phyloP scores from a whole-genome alignment of 2,888 invertebrate species.

The Melipona beecheii region DNA sequence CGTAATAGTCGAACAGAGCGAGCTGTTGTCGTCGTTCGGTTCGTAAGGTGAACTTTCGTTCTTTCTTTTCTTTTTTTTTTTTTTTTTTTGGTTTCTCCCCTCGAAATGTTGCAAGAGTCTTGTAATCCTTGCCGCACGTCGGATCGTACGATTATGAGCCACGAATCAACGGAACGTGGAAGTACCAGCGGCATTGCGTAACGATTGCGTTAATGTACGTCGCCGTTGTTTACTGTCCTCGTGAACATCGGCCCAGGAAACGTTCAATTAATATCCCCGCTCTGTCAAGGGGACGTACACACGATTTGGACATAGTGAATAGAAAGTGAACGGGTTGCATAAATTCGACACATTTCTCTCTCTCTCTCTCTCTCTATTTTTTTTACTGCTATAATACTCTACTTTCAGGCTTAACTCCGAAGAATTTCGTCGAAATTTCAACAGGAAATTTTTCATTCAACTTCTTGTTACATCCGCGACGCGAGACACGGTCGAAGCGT shows the following conservation, averaged over 20 bases:
- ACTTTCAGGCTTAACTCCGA: neutral
- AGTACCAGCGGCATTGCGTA: constrained; percentile 55
- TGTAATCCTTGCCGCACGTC: constrained; percentile 36
- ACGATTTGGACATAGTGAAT: constrained; percentile 64
- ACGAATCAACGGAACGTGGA: constrained; percentile 63
- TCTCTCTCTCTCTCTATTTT: too few relatives aligned
- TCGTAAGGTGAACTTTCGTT: neutral
- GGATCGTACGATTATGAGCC: constrained; percentile 49
- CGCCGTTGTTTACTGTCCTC: constrained; percentile 63
- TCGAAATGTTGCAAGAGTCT: constrained; percentile 45
- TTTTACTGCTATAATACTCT: neutral
- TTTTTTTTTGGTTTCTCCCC: too few relatives aligned
- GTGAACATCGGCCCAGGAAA: constrained; percentile 58
- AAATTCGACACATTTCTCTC: constrained; percentile 41
- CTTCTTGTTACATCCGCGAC: neutral
- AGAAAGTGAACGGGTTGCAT: constrained; percentile 63
- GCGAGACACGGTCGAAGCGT: neutral
- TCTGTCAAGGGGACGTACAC: constrained; percentile 38
- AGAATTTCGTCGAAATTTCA: neutral
- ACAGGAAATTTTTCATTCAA: neutral
- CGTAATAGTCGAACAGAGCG: neutral
- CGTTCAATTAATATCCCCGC: constrained; percentile 63
- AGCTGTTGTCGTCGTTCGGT: neutral
- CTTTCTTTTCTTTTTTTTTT: neutral
- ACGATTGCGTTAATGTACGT: constrained; percentile 62